These are phyloP conservation scores for Hemicrepidius hirtus DNA, from an alignment of 2,888 invertebrate genomes.

Conservation along the genomic window DNA sequence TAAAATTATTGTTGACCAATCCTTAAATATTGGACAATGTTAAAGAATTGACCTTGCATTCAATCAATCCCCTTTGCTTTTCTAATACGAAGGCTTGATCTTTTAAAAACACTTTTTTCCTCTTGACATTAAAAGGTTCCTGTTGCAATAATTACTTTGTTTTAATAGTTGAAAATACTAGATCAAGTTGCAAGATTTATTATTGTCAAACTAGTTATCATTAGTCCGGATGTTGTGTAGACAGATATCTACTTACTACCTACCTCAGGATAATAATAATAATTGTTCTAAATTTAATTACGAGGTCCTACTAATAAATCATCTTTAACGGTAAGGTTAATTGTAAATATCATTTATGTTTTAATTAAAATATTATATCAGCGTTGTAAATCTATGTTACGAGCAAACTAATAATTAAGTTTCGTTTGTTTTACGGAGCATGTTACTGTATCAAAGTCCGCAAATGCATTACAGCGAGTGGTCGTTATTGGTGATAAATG, in stretches of 20 bases:
- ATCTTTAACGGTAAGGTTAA: too few species aligned
- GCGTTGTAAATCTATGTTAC: neutral
- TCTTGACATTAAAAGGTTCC: slow-evolving; percentile 13
- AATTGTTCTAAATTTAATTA: neutral
- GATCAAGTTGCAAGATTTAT: slow-evolving; percentile 4
- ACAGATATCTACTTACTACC: slow-evolving; percentile 2
- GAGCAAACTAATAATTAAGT: neutral
- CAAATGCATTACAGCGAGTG: too few species aligned
- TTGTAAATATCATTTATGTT: too few species aligned
- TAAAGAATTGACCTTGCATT: slow-evolving; percentile 8
- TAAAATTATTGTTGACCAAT: slow-evolving; percentile 19
- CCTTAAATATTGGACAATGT: slow-evolving; percentile 1
- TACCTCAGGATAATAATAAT: neutral
- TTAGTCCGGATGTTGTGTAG: slow-evolving; percentile 3
- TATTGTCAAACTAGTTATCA: neutral
- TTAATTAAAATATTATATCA: neutral
- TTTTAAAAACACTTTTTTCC: neutral
- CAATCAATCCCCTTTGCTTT: slow-evolving; percentile 11
- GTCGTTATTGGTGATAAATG: too few species aligned
- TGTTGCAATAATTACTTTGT: neutral
- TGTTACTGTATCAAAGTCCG: neutral
- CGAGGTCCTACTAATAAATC: too few species aligned
- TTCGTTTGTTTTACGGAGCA: neutral
- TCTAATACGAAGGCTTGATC: neutral
- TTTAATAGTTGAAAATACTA: neutral